Conservation (phyloP, 2,797 vertebrate genomes). For the Tolypeutes matacus region DNA sequence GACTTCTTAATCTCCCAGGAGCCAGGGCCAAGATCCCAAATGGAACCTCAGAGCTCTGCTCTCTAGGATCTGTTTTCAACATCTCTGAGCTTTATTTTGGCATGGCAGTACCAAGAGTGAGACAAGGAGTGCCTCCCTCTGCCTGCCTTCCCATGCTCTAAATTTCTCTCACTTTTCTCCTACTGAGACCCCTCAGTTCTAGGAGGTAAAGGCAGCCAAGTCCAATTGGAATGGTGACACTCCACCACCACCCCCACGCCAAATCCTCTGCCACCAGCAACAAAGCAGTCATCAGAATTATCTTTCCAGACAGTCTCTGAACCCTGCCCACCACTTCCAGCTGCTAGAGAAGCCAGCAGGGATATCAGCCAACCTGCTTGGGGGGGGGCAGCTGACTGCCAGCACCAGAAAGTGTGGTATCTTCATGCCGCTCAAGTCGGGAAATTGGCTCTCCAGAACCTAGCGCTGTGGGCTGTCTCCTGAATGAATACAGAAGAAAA, state of each 20-base stretch:
- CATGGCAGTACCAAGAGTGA: background rate
- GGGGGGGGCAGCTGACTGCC: background rate
- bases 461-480: conserved; percentile 25
- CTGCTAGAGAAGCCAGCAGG: background rate
- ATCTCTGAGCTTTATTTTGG: background rate
- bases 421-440: background rate
- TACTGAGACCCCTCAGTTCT: background rate
- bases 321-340: background rate
- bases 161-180: conserved; percentile 8
- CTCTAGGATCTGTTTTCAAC: background rate
- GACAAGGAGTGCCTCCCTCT: background rate
- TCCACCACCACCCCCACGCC: background rate
- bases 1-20: conserved; percentile 30
- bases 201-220: background rate
- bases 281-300: background rate
- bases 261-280: conserved; percentile 22
- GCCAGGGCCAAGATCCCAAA: background rate
- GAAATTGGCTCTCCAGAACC: conserved; percentile 5
- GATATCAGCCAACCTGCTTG: conserved; percentile 27
- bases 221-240: background rate
- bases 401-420: background rate
- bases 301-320: background rate
- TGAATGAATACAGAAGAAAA: conserved; percentile 62
- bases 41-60: background rate
- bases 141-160: background rate